Percentiles rank a stretch among this genome's conserved stretches.
Evolutionary conservation across 1,140 invertebrate species (phyloP).

Genomic region (Yoshiicerus persimilis): DNA sequence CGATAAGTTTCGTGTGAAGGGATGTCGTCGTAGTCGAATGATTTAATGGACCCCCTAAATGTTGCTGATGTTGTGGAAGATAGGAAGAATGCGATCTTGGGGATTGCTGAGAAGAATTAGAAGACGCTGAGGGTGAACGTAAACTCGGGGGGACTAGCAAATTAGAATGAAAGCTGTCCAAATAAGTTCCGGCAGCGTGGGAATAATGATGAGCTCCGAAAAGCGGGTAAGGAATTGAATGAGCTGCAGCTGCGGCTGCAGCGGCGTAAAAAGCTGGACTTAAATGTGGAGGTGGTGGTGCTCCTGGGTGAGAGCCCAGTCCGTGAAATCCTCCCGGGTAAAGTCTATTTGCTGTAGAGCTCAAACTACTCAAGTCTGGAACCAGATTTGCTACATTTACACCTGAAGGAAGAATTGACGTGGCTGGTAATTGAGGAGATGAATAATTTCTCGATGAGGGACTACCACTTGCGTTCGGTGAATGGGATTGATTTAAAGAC

Average conservation of each 20-base stretch:
- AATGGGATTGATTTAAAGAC: conserved; percentile 31
- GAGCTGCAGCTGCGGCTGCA: conserved; percentile 43
- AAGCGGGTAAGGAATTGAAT: conserved; percentile 42
- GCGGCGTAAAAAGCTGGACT: conserved; percentile 39
- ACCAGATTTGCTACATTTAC: background rate
- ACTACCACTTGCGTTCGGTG: conserved; percentile 2
- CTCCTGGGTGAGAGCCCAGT: conserved; percentile 14
- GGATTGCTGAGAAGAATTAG: conserved; percentile 3
- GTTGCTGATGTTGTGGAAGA: conserved; percentile 24
- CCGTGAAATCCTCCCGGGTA: conserved; percentile 9
- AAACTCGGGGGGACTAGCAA: conserved; percentile 30
- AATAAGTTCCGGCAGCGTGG: conserved; percentile 39
- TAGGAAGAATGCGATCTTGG: conserved; percentile 23
- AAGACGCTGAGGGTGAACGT: conserved; percentile 29
- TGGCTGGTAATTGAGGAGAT: background rate
- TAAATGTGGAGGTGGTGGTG: conserved; percentile 20
- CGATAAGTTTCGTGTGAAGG: conserved; percentile 43
- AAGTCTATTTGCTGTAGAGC: conserved; percentile 21
- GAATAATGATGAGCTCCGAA: conserved; percentile 34
- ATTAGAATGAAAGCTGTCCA: conserved; percentile 47
- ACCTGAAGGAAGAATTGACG: background rate
- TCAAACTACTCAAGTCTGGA: conserved; percentile 22
- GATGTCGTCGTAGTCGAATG: conserved; percentile 38
- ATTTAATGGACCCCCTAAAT: background rate
- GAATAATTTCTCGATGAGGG: background rate